A percentile compares a stretch with the other conserved stretches of the same genome.
phyloP scores from a whole-genome alignment of 2,113 vertebrate genomes.

The Plotosus lineatus region DNA sequence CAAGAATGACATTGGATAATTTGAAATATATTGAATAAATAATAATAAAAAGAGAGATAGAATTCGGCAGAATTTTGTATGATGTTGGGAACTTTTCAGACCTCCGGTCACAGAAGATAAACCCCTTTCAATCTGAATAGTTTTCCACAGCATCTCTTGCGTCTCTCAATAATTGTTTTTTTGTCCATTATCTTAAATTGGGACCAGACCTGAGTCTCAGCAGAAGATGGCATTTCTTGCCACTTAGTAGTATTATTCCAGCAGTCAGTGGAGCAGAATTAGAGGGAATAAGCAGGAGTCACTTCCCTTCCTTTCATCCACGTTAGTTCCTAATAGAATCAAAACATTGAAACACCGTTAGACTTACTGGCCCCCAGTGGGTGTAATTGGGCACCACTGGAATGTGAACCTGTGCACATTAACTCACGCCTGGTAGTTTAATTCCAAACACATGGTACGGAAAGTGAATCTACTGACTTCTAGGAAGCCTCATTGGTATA shows the following conservation, averaged over 20 bases:
- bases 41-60: too few relatives aligned
- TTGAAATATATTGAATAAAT: too few relatives aligned
- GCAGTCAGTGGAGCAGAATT: constrained; percentile 30
- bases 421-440: constrained; percentile 31
- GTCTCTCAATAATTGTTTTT: too few relatives aligned
- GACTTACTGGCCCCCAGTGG: constrained; percentile 34
- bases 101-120: too few relatives aligned
- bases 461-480: constrained; percentile 31
- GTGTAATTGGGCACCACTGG: constrained; percentile 44
- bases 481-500: not conserved
- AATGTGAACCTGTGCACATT: constrained; percentile 41
- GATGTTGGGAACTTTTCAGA: too few relatives aligned
- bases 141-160: too few relatives aligned
- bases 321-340: constrained; percentile 51
- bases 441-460: constrained; percentile 42
- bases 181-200: constrained; percentile 12
- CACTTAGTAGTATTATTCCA: constrained; percentile 36
- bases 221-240: constrained; percentile 6
- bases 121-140: too few relatives aligned
- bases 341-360: constrained; percentile 37
- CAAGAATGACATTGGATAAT: too few relatives aligned
- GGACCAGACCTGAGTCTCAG: not conserved
- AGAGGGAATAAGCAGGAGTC: constrained; percentile 12
- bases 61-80: too few relatives aligned
- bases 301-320: constrained; percentile 39